Conservation (phyloP, 2,113 vertebrate genomes). For the Tachuris rubrigastra region DNA sequence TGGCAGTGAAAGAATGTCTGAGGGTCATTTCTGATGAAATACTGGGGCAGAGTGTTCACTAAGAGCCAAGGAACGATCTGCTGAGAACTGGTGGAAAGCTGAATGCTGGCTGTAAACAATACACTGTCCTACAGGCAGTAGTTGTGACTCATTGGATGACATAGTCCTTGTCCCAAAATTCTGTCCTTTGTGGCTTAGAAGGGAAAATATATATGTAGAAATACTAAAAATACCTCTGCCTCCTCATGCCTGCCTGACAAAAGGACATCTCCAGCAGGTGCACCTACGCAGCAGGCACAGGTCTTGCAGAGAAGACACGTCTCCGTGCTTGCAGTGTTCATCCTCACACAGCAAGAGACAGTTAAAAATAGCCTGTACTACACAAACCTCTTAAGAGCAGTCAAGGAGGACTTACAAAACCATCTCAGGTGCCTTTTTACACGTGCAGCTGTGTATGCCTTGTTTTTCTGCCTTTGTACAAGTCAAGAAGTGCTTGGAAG, state of each 20-base stretch:
- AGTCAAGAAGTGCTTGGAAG: neutral
- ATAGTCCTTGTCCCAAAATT: neutral
- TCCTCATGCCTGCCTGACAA: constrained; percentile 7
- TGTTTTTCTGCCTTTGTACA: neutral
- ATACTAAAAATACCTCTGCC: constrained; percentile 25
- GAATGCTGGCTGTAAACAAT: neutral
- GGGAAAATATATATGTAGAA: neutral
- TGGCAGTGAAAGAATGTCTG: neutral
- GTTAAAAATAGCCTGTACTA: constrained; percentile 15
- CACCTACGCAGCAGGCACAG: neutral
- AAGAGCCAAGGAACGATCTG: neutral
- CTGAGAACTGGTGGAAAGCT: neutral
- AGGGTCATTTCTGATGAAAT: neutral
- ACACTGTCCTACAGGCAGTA: neutral
- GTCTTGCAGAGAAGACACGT: neutral
- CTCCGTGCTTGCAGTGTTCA: neutral
- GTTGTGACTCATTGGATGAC: neutral
- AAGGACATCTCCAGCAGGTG: neutral
- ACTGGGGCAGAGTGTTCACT: neutral
- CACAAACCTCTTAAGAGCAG: neutral
- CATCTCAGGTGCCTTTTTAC: neutral
- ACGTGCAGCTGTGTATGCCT: neutral
- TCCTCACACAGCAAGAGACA: neutral
- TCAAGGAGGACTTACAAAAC: neutral
- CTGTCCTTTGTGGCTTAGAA: neutral